phyloP scores from a whole-genome alignment of 2,888 invertebrate genomes.

The Arenicola marina region DNA sequence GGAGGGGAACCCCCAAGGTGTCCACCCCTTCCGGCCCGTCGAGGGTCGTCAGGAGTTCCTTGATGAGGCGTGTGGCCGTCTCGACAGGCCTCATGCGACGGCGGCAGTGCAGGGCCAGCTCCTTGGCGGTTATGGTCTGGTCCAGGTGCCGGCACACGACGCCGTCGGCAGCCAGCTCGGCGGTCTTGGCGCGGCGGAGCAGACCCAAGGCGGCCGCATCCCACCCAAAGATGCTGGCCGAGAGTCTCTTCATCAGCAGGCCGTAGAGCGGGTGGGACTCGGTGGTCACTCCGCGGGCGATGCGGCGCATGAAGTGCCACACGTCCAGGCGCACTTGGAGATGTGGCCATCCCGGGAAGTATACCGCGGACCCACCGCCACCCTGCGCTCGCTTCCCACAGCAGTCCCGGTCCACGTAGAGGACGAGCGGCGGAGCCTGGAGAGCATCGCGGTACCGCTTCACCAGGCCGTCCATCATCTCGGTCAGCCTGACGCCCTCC shows the following conservation, averaged over 20 bases:
- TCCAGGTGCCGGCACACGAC: conserved; percentile 18
- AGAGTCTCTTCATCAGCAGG: conserved; percentile 30
- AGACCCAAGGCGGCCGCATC: too few species aligned
- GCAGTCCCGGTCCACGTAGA: conserved; percentile 43
- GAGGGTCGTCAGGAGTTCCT: conserved; percentile 24
- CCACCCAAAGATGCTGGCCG: conserved; percentile 32
- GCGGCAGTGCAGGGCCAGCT: conserved; percentile 32
- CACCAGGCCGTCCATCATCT: conserved; percentile 32
- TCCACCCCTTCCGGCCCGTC: conserved; percentile 24
- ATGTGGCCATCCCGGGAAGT: conserved; percentile 2
- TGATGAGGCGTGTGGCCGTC: conserved; percentile 18
- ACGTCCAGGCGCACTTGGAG: conserved; percentile 28
- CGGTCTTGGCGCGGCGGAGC: too few species aligned
- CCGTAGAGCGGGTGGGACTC: conserved; percentile 33
- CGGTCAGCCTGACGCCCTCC: conserved; percentile 31
- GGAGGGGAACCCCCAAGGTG: conserved; percentile 28
- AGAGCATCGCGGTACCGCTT: conserved; percentile 28
- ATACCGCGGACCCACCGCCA: too few species aligned
- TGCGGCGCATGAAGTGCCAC: conserved; percentile 37
- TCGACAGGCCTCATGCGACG: conserved; percentile 27
- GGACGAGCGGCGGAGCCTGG: conserved; percentile 30
- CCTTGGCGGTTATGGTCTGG: conserved; percentile 16
- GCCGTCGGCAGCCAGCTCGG: conserved; percentile 26
- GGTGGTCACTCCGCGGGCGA: conserved; percentile 24
- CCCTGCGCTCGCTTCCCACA: conserved; percentile 25